phyloP scores from a whole-genome alignment of 2,113 vertebrate species.

The Isurus oxyrinchus region DNA sequence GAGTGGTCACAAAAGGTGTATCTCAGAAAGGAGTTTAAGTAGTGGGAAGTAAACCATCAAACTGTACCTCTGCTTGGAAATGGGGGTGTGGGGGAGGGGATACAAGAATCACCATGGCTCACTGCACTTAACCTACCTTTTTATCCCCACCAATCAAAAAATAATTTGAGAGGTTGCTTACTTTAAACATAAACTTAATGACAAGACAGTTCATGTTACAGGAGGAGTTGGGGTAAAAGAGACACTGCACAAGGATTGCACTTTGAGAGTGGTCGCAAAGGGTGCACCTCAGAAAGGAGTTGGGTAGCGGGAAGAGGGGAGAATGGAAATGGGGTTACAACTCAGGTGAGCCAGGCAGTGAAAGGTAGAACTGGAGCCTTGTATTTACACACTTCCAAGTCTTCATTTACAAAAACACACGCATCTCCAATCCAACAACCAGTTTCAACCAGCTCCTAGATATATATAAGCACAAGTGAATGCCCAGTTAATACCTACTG shows the following conservation, averaged over 20 bases:
- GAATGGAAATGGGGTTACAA: background rate
- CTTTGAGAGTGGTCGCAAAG: no score
- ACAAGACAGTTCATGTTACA: background rate
- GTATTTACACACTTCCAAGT: no score
- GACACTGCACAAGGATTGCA: background rate
- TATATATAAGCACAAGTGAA: no score
- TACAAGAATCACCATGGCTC: background rate
- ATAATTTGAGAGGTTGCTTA: background rate
- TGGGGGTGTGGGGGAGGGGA: background rate
- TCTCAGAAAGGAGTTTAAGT: background rate
- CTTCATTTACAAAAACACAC: no score
- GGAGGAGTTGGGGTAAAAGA: background rate
- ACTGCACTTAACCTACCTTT: background rate
- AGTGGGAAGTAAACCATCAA: background rate
- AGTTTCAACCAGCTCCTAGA: no score
- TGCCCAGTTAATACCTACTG: no score
- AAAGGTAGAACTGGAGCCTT: no score
- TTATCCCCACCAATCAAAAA: background rate
- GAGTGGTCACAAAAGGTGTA: background rate
- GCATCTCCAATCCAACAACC: no score
- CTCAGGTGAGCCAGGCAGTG: no score
- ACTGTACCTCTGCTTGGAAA: background rate
- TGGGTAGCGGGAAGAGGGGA: background rate
- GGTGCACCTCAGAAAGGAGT: no score
- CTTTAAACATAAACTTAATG: background rate